phyloP scores from a whole-genome alignment of 1,140 invertebrate genomes.

The Anastrepha obliqua region DNA sequence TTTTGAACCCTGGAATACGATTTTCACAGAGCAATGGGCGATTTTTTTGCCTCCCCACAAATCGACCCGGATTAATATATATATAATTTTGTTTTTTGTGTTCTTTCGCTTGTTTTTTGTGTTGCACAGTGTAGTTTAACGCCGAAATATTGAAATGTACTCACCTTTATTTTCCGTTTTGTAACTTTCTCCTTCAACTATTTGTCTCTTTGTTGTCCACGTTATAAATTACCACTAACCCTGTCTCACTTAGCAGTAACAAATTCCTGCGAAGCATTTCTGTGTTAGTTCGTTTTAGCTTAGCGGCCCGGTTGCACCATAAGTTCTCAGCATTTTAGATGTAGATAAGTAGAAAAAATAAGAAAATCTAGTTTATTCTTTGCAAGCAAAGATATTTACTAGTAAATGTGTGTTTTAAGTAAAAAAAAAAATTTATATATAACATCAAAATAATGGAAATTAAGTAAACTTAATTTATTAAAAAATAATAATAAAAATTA shows the following conservation, averaged over 20 bases:
- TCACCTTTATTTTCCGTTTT: background rate
- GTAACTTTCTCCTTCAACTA: background rate
- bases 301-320: conserved; percentile 16
- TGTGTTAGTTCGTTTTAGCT: conserved; percentile 21
- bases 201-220: background rate
- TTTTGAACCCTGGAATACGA: no score
- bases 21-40: no score
- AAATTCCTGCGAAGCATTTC: background rate
- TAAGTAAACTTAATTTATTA: conserved; percentile 48
- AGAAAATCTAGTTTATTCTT: conserved; percentile 6
- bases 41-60: no score
- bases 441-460: conserved; percentile 21
- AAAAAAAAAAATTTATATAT: conserved; percentile 8
- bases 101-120: no score
- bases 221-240: background rate
- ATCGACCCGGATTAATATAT: no score
- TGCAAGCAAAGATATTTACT: conserved; percentile 43
- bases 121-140: no score
- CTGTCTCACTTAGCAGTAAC: background rate
- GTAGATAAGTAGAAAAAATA: background rate
- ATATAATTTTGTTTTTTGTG: no score
- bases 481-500: background rate
- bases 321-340: conserved; percentile 38
- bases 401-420: conserved; percentile 37
- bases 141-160: no score